Evolutionary conservation across 2,888 invertebrate genomes (phyloP).

Genomic region (Mamestra brassicae): DNA sequence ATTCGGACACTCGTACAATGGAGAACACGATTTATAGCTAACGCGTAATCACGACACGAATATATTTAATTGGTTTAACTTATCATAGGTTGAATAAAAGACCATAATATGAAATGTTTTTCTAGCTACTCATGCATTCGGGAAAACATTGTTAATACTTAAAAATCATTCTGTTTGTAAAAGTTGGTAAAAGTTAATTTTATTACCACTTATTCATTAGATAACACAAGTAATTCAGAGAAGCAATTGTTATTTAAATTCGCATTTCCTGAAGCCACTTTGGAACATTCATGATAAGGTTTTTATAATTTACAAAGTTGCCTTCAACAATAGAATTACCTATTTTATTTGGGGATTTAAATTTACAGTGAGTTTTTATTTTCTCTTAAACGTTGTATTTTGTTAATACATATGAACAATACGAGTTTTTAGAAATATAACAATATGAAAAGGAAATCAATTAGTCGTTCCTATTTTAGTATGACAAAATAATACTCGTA

Average conservation of each 20-base stretch:
- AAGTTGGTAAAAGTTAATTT: neutral
- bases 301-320: neutral
- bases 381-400: neutral
- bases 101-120: neutral
- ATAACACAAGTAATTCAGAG: conserved; percentile 1
- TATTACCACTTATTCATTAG: conserved; percentile 6
- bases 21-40: conserved; percentile 69
- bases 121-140: too few species aligned
- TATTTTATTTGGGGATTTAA: neutral
- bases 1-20: conserved; percentile 61
- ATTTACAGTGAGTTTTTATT: neutral
- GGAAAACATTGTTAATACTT: neutral
- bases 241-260: conserved; percentile 15
- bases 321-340: neutral
- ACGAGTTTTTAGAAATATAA: too few species aligned
- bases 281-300: conserved; percentile 5
- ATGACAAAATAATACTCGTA: too few species aligned
- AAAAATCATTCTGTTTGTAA: neutral
- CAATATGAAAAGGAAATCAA: too few species aligned
- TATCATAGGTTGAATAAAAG: neutral
- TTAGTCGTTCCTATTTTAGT: too few species aligned
- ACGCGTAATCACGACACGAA: conserved; percentile 31
- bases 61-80: conserved; percentile 35
- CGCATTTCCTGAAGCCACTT: neutral
- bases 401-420: neutral